These are phyloP conservation scores for Clitarchus hookeri DNA, from an alignment of 2,888 invertebrate genomes.

Conservation along the genomic window DNA sequence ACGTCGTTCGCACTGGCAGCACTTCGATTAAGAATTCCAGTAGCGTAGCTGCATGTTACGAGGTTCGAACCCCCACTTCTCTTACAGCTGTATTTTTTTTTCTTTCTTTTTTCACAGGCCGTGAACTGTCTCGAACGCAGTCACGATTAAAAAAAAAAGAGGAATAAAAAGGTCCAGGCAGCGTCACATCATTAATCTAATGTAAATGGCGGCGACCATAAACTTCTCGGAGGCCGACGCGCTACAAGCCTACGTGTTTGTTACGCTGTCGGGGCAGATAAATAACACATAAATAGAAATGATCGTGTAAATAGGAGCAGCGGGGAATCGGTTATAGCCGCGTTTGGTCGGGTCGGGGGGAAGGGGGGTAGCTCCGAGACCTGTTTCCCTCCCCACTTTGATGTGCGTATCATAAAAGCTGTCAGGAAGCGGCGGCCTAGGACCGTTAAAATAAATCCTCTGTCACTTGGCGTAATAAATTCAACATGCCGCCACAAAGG, in stretches of 20 bases:
- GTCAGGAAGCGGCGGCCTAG: conserved; percentile 1
- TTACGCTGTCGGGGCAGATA: conserved; percentile 1
- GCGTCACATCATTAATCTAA: not conserved
- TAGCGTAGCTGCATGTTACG: too few relatives aligned
- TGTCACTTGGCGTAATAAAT: conserved; percentile 14
- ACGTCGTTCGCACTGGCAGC: too few relatives aligned
- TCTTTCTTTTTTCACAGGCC: not conserved
- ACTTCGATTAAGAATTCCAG: too few relatives aligned
- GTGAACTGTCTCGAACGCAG: not conserved
- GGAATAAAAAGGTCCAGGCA: not conserved
- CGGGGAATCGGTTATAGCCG: conserved; percentile 3
- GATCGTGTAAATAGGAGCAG: conserved; percentile 14
- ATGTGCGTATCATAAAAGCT: conserved; percentile 14
- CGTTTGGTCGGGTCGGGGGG: not conserved
- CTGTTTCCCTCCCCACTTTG: conserved; percentile 10
- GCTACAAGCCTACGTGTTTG: conserved; percentile 6
- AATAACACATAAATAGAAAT: conserved; percentile 14
- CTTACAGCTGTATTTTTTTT: too few relatives aligned
- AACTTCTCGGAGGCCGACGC: not conserved
- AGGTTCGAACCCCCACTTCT: too few relatives aligned
- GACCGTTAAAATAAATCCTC: conserved; percentile 14
- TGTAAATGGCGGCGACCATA: conserved; percentile 14
- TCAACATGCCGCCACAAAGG: conserved; percentile 14
- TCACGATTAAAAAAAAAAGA: not conserved
- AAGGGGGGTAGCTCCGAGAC: not conserved